Base-by-base conservation (phyloP, 2,797 vertebrate species). In the Sus cebifrons region DNA sequence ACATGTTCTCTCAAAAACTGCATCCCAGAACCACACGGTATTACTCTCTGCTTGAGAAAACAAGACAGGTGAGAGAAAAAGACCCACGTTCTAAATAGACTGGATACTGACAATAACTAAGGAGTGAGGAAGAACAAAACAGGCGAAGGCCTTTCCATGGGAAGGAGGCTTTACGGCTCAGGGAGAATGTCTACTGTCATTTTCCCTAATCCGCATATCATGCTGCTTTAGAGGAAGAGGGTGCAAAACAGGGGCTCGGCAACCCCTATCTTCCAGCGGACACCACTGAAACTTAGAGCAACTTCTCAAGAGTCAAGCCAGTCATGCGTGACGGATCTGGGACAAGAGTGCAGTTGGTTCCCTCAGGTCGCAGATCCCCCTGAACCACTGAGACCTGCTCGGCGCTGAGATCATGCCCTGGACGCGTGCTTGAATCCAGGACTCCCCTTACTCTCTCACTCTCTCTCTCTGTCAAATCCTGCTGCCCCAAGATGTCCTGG, bases 221-320 rank as follows among this genome's bases (percentile, higher is more conserved):
- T 32, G 21, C 15, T 27, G 0, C 25, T 74, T 25, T 40, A 49
- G 40, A 6, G 18, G 11, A 14, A 40, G 17, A 5, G 27, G 0
- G 3, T 20, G 5, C 11, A 71, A 0, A 49, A 29, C 36, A 78
- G 15, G 7, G 36, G 16, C 27, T 49, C 32, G 32, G 16, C 3
- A 32, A 11, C 21, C 16, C 52, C 15, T 9, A 44, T 58, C 15
- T 67, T 85, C 6, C 20, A 18, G 54, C 21, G 21, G 62, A 36
- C 23, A 17, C 5, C 6, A 20, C 2, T 44, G 54, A 29, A 60
- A 44, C n/a, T 21, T 44, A 52, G 25, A 73, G 36, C 44, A 23
- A 32, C 27, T 75, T 54, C 12, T 27, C 16, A 52, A 75, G 49
- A 75, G 74, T 75, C 74, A n/a, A 2, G n/a, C 6, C 49, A 18